Percentiles rank a stretch among this genome's conserved stretches.
Evolutionary conservation across 2,113 vertebrate genomes (phyloP).

Genomic region (Rhea pennata): DNA sequence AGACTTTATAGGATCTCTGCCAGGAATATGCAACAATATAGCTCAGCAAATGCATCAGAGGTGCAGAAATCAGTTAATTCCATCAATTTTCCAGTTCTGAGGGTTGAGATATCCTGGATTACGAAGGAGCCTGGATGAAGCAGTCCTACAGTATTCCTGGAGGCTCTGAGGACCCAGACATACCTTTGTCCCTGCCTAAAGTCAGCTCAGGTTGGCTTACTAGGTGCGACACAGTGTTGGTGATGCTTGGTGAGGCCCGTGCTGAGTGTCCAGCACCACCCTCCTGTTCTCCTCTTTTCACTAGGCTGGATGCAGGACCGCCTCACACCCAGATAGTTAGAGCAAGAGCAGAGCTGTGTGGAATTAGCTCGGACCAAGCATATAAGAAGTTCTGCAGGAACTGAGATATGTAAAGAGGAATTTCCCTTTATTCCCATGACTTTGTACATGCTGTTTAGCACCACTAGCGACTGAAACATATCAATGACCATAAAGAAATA

Average conservation of each 20-base stretch:
- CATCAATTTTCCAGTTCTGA: background rate
- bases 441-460: background rate
- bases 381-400: background rate
- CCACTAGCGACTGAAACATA: rapidly evolving
- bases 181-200: background rate
- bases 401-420: background rate
- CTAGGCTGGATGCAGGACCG: background rate
- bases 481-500: background rate
- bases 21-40: background rate
- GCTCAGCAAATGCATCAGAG: background rate
- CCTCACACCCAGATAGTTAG: background rate
- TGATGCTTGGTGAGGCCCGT: background rate
- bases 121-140: background rate
- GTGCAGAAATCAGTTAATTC: background rate
- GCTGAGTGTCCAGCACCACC: background rate
- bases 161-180: background rate
- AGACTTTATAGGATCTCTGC: background rate
- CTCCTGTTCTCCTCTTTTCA: background rate
- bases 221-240: rapidly evolving
- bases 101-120: background rate
- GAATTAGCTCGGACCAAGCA: background rate
- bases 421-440: background rate
- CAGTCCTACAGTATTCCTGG: rapidly evolving
- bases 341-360: background rate
- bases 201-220: background rate